These are phyloP conservation scores for Grantiella picta DNA, from an alignment of 2,113 vertebrate species.

Conservation along the genomic window DNA sequence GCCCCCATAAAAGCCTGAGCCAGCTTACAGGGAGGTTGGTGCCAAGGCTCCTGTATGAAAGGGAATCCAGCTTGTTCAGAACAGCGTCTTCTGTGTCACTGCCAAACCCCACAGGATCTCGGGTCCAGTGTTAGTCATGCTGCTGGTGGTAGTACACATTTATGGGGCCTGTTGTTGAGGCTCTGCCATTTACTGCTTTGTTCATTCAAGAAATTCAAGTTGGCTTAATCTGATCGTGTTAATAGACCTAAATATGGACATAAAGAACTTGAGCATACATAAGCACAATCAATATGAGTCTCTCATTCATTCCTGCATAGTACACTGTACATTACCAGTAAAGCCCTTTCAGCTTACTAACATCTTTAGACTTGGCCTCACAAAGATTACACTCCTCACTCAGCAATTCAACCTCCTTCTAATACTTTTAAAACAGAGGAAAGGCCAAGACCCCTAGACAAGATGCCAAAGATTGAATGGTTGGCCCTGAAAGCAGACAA, in stretches of 20 bases:
- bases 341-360: slow-evolving; percentile 30
- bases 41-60: slow-evolving; percentile 12
- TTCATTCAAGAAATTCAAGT: slow-evolving; percentile 28
- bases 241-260: slow-evolving; percentile 44
- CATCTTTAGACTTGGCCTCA: slow-evolving; percentile 35
- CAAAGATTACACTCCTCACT: slow-evolving; percentile 5
- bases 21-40: neutral
- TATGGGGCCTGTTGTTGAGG: neutral
- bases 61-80: slow-evolving; percentile 3
- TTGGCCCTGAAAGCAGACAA: slow-evolving; percentile 39
- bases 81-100: neutral
- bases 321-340: neutral
- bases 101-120: slow-evolving; percentile 10
- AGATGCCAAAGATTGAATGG: slow-evolving; percentile 33
- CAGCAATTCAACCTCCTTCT: slow-evolving; percentile 34
- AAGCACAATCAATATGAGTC: slow-evolving; percentile 38
- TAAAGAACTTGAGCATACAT: slow-evolving; percentile 26
- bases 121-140: neutral
- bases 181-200: slow-evolving; percentile 32
- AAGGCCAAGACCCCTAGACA: slow-evolving; percentile 28
- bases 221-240: slow-evolving; percentile 24
- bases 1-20: neutral
- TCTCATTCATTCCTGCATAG: slow-evolving; percentile 17
- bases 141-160: slow-evolving; percentile 24
- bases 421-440: slow-evolving; percentile 41